A percentile compares a stretch with the other conserved stretches of the same genome.
Conservation (phyloP, 2,797 vertebrate species). For the Anomalospiza imberbis region DNA sequence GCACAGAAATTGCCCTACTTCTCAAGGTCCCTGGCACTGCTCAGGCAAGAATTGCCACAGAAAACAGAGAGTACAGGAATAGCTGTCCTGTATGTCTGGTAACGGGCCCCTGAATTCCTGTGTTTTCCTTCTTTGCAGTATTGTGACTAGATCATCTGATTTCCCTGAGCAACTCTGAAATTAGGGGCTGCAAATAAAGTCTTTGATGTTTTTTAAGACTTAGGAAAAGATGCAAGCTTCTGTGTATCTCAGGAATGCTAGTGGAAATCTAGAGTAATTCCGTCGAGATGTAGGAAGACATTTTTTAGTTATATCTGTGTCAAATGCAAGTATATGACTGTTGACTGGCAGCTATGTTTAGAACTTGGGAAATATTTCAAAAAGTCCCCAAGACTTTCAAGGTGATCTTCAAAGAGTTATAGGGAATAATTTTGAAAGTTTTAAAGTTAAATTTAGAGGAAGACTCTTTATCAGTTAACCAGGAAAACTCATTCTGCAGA, state of each 20-base stretch:
- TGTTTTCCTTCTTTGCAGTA: neutral
- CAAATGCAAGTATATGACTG: neutral
- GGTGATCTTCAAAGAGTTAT: neutral
- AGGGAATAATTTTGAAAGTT: neutral
- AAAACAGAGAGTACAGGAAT: neutral
- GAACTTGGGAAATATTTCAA: slow-evolving; percentile 18
- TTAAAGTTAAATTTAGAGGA: neutral
- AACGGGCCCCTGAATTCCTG: neutral
- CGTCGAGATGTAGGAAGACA: neutral
- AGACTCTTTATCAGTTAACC: neutral
- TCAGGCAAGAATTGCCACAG: neutral
- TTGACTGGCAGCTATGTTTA: slow-evolving; percentile 35
- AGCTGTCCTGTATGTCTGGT: neutral
- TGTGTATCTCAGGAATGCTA: neutral
- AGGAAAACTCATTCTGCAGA: neutral
- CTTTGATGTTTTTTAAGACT: neutral
- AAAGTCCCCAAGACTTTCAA: slow-evolving; percentile 13
- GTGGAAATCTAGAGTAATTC: slow-evolving; percentile 18
- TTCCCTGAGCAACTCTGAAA: slow-evolving; percentile 29
- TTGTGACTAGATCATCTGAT: neutral
- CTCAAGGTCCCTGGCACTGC: slow-evolving; percentile 26
- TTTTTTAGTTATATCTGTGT: slow-evolving; percentile 36
- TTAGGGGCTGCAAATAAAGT: slow-evolving; percentile 12
- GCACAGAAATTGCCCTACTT: slow-evolving; percentile 69
- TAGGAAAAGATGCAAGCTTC: neutral